Base-by-base conservation (phyloP, 2,113 vertebrate species). In the Poecilia latipinna region DNA sequence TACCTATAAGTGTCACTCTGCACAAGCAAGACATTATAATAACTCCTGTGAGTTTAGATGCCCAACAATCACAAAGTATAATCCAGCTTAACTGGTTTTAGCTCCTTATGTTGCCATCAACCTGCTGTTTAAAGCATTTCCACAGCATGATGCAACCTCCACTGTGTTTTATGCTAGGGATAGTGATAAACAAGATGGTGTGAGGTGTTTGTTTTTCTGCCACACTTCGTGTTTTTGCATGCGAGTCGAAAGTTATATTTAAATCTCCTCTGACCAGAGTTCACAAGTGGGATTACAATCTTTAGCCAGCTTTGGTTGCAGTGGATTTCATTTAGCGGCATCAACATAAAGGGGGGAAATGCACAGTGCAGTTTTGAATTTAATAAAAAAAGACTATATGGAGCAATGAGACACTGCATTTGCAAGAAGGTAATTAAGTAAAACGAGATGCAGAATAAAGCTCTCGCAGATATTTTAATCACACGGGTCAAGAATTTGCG, bases 401-500 rank as follows among this genome's bases (percentile, higher is more conserved):
- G 39, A 42, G 39, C 39, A 42, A 42, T 15, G 13, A 42, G 13
- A 42, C 42, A 44, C 7, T 54, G 48, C 17, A 54, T 54, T 54
- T 54, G 7, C 39, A 15, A 15, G 39, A 42, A 10, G 39, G 12
- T 12, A 42, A 42, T 42, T 42, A 42, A 42, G 13, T 42, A 26
- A 61, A 28, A 26, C 24, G 5, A 72, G 57, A 67, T 33, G 54
- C 61, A 26, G 62, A 75, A n/a, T 67, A 76, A 78, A 68, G 19
- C 28, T 8, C 44, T 54, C 51, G 4, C 29, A 62, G 57, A 37
- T 13, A 63, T 61, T 62, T 42, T 2, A 51, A 74, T 69, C 75
- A 64, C 77, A 63, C 57, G 78, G 78, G 65, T 83, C 78, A 44
- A 62, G 62, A 75, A 51, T 67, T 37, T 78, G 62, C 39, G 57